Evolutionary conservation across 2,888 invertebrate genomes (phyloP).

Genomic region (Clitarchus hookeri): DNA sequence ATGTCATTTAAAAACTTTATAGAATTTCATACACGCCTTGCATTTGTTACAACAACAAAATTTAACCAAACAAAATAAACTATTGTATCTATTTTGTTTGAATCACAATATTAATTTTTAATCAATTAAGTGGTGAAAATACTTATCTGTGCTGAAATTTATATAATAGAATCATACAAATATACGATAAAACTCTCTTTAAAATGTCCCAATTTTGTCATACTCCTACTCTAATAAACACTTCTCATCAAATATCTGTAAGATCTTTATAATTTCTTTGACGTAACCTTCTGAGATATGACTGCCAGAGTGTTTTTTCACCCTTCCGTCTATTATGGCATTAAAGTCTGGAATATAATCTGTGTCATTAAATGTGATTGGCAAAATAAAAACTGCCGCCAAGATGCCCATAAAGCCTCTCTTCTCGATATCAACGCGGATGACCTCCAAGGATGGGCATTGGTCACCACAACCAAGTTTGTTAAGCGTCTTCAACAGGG

Average conservation of each 20-base stretch:
- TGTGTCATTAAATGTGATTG: not conserved
- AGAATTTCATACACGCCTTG: too few relatives aligned
- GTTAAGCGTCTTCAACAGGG: not conserved
- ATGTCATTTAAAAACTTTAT: too few relatives aligned
- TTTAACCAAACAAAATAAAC: too few relatives aligned
- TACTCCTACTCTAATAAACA: not conserved
- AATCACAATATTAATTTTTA: too few relatives aligned
- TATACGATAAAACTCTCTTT: too few relatives aligned
- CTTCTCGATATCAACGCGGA: not conserved
- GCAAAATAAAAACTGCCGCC: not conserved
- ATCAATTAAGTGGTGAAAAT: too few relatives aligned
- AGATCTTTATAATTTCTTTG: not conserved
- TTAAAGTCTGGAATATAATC: not conserved
- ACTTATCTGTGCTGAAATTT: too few relatives aligned
- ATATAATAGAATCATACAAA: too few relatives aligned
- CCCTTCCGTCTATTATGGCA: not conserved
- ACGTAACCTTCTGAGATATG: not conserved
- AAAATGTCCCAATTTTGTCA: too few relatives aligned
- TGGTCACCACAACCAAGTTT: not conserved
- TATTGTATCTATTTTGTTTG: too few relatives aligned
- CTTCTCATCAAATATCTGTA: not conserved
- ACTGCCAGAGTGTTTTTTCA: not conserved
- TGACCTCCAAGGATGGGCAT: not conserved
- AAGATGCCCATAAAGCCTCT: not conserved
- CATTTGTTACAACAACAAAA: too few relatives aligned